These are phyloP conservation scores for Dendronephthya gigantea DNA, from an alignment of 64 coral and sea anemone species.

Conservation along the genomic window DNA sequence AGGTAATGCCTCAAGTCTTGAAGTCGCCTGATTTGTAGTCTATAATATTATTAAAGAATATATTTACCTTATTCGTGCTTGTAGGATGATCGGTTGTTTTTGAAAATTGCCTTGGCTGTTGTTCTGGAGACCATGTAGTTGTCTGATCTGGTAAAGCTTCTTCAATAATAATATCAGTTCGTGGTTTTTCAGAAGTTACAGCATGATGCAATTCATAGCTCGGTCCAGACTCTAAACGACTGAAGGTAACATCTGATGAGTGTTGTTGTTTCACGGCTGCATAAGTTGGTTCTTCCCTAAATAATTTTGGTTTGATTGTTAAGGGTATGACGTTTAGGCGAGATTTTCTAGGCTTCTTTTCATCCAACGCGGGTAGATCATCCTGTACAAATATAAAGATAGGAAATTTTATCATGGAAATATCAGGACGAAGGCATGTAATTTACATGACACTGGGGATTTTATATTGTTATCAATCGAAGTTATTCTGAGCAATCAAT, in stretches of 20 bases:
- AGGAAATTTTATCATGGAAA: neutral
- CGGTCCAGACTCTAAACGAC: neutral
- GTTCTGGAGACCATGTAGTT: neutral
- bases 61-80: no score
- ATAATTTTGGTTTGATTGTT: neutral
- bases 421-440: no score
- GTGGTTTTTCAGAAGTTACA: neutral
- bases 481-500: no score
- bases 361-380: neutral
- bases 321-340: neutral
- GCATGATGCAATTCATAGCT: neutral
- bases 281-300: neutral
- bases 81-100: neutral
- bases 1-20: no score
- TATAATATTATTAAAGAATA: no score
- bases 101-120: neutral
- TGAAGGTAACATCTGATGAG: neutral
- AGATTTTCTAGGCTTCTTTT: neutral
- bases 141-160: neutral
- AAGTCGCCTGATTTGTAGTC: no score
- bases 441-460: no score
- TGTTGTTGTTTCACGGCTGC: neutral
- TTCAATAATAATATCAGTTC: neutral
- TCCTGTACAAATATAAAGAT: neutral
- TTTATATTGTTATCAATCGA: no score